phyloP scores from a whole-genome alignment of 2,113 vertebrate genomes.

The Datnioides undecimradiatus region DNA sequence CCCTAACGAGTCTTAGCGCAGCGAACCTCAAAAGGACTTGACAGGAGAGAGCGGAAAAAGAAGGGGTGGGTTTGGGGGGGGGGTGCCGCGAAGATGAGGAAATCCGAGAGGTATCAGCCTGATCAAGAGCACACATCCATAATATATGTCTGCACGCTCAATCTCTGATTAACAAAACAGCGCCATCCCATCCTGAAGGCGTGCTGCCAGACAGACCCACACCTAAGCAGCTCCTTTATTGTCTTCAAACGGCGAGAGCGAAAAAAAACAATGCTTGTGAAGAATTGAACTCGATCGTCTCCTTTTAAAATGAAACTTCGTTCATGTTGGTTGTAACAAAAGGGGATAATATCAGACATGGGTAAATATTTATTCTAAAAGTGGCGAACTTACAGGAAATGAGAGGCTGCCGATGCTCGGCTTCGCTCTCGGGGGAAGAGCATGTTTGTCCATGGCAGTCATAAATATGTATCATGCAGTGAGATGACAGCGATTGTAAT shows the following conservation, averaged over 20 bases:
- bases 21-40: slow-evolving; percentile 72
- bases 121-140: slow-evolving; percentile 77
- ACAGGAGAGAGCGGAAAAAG: slow-evolving; percentile 46
- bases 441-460: slow-evolving; percentile 64
- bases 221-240: not conserved
- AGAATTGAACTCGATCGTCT: too few relatives aligned
- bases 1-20: slow-evolving; percentile 55
- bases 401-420: slow-evolving; percentile 59
- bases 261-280: too few relatives aligned
- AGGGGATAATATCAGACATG: slow-evolving; percentile 68
- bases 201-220: slow-evolving; percentile 20
- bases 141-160: slow-evolving; percentile 66
- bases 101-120: slow-evolving; percentile 66
- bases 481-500: slow-evolving; percentile 72
- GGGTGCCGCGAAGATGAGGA: slow-evolving; percentile 57
- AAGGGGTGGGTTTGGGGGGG: not conserved
- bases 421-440: slow-evolving; percentile 38
- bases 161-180: slow-evolving; percentile 62
- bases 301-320: slow-evolving; percentile 68
- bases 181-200: slow-evolving; percentile 37
- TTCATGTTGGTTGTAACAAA: slow-evolving; percentile 65
- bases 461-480: slow-evolving; percentile 79
- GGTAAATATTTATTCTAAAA: slow-evolving; percentile 64
- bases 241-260: slow-evolving; percentile 14
- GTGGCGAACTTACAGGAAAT: slow-evolving; percentile 73